Percentiles rank a stretch among this genome's conserved stretches.
Conservation (phyloP, 1,140 invertebrate species). For the Holotrichia oblita region DNA sequence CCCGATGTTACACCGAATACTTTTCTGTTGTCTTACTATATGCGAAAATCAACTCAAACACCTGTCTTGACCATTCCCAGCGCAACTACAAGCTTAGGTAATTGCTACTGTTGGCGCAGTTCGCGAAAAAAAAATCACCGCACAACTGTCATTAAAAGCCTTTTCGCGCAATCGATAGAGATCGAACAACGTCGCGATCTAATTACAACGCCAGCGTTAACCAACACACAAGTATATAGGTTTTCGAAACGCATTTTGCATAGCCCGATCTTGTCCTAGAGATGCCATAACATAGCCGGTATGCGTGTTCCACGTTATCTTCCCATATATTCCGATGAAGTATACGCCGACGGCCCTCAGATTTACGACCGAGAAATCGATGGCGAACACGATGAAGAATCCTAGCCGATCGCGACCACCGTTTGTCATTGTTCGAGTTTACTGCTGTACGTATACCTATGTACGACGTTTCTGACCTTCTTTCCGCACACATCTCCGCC, state of each 20-base stretch:
- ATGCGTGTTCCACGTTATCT: conserved; percentile 10
- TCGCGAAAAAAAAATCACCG: too few relatives aligned
- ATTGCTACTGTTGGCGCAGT: too few relatives aligned
- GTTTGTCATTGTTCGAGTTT: conserved; percentile 20
- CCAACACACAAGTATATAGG: neutral
- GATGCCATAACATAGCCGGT: neutral
- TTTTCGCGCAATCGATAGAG: too few relatives aligned
- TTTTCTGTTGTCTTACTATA: too few relatives aligned
- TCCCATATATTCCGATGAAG: conserved; percentile 6
- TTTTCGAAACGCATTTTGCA: neutral
- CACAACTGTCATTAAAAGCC: too few relatives aligned
- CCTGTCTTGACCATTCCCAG: too few relatives aligned
- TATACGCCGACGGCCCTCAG: neutral
- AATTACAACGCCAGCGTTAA: too few relatives aligned
- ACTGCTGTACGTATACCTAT: neutral
- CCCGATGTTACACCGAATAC: too few relatives aligned
- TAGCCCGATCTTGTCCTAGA: neutral
- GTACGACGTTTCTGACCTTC: neutral
- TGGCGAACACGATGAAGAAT: conserved; percentile 1
- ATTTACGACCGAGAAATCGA: neutral
- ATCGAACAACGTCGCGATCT: too few relatives aligned
- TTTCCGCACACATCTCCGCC: neutral
- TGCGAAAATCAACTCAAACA: too few relatives aligned
- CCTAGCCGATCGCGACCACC: neutral
- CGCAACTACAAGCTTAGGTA: too few relatives aligned